phyloP scores from a whole-genome alignment of 2,797 vertebrate genomes.

The Dryobates pubescens region DNA sequence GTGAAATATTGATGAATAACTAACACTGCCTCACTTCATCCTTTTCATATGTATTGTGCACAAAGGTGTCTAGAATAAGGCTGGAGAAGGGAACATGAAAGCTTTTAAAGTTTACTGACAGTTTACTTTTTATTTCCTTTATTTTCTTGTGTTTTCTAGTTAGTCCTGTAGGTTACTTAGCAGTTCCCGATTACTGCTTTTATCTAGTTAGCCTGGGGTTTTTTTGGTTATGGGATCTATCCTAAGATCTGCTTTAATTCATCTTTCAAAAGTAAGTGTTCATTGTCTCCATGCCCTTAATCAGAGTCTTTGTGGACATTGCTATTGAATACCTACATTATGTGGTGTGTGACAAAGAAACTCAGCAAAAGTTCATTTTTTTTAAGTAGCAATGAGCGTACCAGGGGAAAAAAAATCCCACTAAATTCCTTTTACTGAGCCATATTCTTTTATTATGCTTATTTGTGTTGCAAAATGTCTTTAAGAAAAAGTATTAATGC shows the following conservation, averaged over 20 bases:
- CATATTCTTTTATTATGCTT: not conserved
- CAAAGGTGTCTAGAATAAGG: not conserved
- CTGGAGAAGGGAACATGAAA: not conserved
- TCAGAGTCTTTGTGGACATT: not conserved
- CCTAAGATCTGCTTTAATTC: not conserved
- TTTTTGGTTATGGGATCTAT: not conserved
- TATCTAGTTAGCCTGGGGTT: not conserved
- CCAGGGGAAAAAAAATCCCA: not conserved
- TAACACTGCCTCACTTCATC: not conserved
- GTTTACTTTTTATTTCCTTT: not conserved
- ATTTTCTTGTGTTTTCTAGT: not conserved
- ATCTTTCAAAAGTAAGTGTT: not conserved
- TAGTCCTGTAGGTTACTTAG: not conserved
- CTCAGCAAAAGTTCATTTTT: not conserved
- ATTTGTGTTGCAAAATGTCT: not conserved
- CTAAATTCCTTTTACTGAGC: not conserved
- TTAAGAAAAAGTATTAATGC: not conserved
- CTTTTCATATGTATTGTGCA: not conserved
- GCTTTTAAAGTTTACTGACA: not conserved
- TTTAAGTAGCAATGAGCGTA: not conserved
- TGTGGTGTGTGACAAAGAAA: not conserved
- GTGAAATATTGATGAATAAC: slow-evolving; percentile 19
- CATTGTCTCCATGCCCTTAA: not conserved
- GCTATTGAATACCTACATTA: not conserved
- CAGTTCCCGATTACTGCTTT: not conserved